Conservation (phyloP, 2,888 invertebrate genomes). For the Sminthurides aquaticus region DNA sequence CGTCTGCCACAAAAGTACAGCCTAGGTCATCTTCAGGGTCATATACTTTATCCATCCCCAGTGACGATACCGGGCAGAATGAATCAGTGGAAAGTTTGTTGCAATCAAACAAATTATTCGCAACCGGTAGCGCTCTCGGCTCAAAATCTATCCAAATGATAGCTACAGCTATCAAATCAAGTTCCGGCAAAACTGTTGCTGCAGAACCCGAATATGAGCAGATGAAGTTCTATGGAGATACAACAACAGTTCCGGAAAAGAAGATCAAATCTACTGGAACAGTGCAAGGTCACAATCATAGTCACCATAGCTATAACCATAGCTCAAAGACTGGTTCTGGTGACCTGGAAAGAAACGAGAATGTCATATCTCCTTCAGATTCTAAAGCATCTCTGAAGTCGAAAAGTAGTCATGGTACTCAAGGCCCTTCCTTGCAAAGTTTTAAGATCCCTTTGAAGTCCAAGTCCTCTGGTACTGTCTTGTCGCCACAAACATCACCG, state of each 20-base stretch:
- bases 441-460: slow-evolving; percentile 27
- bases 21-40: slow-evolving; percentile 19
- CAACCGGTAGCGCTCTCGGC: slow-evolving; percentile 10
- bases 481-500: neutral
- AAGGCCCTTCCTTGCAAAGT: slow-evolving; percentile 5
- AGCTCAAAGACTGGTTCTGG: too few relatives aligned
- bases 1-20: neutral
- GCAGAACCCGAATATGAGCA: slow-evolving; percentile 29
- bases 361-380: neutral
- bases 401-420: neutral
- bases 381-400: neutral
- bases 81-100: slow-evolving; percentile 34
- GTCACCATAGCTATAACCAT: slow-evolving; percentile 1
- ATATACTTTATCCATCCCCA: slow-evolving; percentile 38
- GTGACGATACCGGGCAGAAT: slow-evolving; percentile 36
- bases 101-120: slow-evolving; percentile 20
- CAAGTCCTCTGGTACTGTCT: slow-evolving; percentile 3
- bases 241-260: slow-evolving; percentile 16
- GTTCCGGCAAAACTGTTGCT: slow-evolving; percentile 13
- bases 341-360: too few relatives aligned
- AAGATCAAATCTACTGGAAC: neutral
- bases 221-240: slow-evolving; percentile 30
- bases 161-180: slow-evolving; percentile 26
- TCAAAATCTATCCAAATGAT: slow-evolving; percentile 36
- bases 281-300: neutral